Base-by-base conservation (phyloP, 35 echinoderm and acorn worm species). In the Holothuria glaberrima region DNA sequence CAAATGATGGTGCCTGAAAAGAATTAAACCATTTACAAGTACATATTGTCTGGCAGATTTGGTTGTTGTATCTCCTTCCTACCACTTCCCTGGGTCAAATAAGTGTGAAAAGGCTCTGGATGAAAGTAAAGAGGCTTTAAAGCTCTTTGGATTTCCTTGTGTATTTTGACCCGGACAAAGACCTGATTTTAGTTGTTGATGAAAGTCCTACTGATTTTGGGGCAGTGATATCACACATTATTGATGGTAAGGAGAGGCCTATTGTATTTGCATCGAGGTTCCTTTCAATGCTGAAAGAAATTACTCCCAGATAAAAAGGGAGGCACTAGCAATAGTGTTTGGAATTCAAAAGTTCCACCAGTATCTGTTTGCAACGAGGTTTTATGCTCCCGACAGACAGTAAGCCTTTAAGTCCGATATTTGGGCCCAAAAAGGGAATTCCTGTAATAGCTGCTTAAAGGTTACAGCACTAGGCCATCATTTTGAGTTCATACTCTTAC, bases 381-480 rank as follows among this genome's bases (percentile, higher is more conserved):
- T 48, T 94, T 17, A 88, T 34, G 20, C 62, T 68, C n/a, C 26
- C 89, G 21, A 50, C 91, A 34, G 4, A 94, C 83, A 94, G 48
- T n/a, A 88, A 89, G 60, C 83, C 89, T 19, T 67, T 90, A 34
- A 56, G 33, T 29, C 50, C 52, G 6, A 28, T 90, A 16, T 90
- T 94, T 36, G 62, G 73, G 73, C 75, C 82, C 30, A 27, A 56
- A 48, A 45, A 78, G n/a, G 77, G 52, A 20, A 86, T 87, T 52
- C 38, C 92, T 16, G 18, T 26, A 2, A 59, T 94, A 61, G 81
- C 88, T 0, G 68, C 92, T 24, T 57, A 80, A 7, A 54, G 92
- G 9, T 50, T 94, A 25, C 88, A 90, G 24, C 56, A 80, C n/a
- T 94, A 71, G 88, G 88, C 81, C n/a, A 48, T 91, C 4, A 80